Conservation (phyloP, 1,140 invertebrate species). For the Goniozus legneri region DNA sequence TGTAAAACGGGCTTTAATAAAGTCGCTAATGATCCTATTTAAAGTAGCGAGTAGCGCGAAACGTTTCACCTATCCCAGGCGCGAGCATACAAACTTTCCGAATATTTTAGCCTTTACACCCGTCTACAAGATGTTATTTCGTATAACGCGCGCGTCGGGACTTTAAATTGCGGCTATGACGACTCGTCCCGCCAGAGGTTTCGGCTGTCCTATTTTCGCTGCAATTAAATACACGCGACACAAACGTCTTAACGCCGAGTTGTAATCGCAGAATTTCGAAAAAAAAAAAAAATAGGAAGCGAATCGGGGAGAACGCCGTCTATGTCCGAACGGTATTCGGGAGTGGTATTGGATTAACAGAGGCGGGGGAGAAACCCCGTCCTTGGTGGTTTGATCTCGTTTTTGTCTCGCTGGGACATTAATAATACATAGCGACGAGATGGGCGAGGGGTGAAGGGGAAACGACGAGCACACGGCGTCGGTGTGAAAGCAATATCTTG, state of each 20-base stretch:
- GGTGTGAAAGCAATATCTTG: slow-evolving; percentile 39
- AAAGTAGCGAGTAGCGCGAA: too few relatives aligned
- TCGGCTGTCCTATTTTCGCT: neutral
- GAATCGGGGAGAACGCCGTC: neutral
- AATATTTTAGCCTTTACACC: slow-evolving; percentile 1
- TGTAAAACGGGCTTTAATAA: too few relatives aligned
- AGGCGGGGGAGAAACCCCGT: neutral
- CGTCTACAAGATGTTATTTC: neutral
- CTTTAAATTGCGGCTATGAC: slow-evolving; percentile 4
- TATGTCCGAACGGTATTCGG: too few relatives aligned
- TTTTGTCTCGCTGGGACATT: slow-evolving; percentile 26
- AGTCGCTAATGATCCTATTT: too few relatives aligned
- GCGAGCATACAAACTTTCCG: neutral
- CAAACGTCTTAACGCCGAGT: neutral
- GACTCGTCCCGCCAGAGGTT: neutral
- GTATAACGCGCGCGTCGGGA: neutral
- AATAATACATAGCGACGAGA: slow-evolving; percentile 25
- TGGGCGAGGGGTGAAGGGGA: neutral
- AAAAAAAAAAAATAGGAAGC: neutral
- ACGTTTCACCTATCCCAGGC: too few relatives aligned
- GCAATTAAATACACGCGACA: too few relatives aligned
- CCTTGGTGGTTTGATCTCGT: slow-evolving; percentile 11
- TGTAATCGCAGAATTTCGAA: neutral
- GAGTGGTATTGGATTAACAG: too few relatives aligned
- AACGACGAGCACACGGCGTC: slow-evolving; percentile 6